Base-by-base conservation (phyloP, 2,113 vertebrate genomes). In the Mustela nigripes region DNA sequence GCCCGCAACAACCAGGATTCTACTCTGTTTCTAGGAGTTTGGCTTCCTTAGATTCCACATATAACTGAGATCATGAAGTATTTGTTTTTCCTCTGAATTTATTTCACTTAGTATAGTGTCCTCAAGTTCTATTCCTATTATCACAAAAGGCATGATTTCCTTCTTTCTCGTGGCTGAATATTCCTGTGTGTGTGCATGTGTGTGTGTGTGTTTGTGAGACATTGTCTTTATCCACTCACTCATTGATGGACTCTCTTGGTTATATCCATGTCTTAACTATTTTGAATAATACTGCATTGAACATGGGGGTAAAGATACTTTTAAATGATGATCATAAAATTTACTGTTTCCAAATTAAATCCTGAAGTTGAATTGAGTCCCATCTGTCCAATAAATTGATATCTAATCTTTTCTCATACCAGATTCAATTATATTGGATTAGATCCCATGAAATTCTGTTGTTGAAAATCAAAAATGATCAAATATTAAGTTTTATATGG, bases 331-430 rank as follows among this genome's bases (percentile, higher is more conserved):
- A 53, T 89, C 26, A 89, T 12, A 9, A 79, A 94, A 71, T 53
- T 78, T 11, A 53, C 14, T 69, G 14, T 94, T 95, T 87, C 12
- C 8, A 90, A 95, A 90, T 81, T 78, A 90, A 45, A 87, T 90
- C 26, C 69, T 87, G 7, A 89, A 78, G 2, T 78, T 24, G 2
- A 2, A 12, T 69, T 4, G 84, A 80, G 60, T 74, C 82, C 39
- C 4, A 63, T 5, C 4, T 92, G 1, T 62, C 67, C 22, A 63
- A 31, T 65, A 15, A 74, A 58, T 42, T 89, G 1, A 22, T 67
- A 8, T 81, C 42, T 83, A 15, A 39, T 65, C 60, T 87, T 94
- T 95, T 92, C 1, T 15, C 21, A 33, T 14, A 21, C 5, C 8
- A 45, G 33, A 78, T 4, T 83, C 26, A 85, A 81, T 10, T 92